Evolutionary conservation across 2,888 invertebrate species (phyloP).

Genomic region (Phaonia tiefii): DNA sequence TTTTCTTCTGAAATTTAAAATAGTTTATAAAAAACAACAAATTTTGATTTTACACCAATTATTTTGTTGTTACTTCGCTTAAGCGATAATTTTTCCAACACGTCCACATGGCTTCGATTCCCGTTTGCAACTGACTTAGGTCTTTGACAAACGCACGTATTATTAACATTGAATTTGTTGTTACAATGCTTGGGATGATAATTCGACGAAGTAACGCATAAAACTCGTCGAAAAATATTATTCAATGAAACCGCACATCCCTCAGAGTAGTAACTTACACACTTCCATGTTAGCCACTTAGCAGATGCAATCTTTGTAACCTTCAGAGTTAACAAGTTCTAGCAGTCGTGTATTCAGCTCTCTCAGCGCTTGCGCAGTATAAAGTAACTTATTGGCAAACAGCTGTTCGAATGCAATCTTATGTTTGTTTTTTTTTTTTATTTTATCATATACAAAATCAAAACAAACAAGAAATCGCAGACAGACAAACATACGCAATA

Average conservation of each 20-base stretch:
- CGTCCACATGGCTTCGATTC: slow-evolving; percentile 40
- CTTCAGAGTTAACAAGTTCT: slow-evolving; percentile 17
- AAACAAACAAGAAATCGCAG: slow-evolving; percentile 60
- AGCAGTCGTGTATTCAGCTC: slow-evolving; percentile 49
- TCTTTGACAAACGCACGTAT: slow-evolving; percentile 55
- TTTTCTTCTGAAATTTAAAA: too few species aligned
- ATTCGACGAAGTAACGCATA: slow-evolving; percentile 25
- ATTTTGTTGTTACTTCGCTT: not conserved
- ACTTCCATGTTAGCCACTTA: not conserved
- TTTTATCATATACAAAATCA: slow-evolving; percentile 56
- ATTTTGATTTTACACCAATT: slow-evolving; percentile 39
- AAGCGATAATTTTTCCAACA: slow-evolving; percentile 11
- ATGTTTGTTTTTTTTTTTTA: slow-evolving; percentile 40
- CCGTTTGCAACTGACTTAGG: slow-evolving; percentile 62
- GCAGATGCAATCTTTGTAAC: slow-evolving; percentile 26
- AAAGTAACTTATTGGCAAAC: slow-evolving; percentile 10
- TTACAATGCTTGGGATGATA: slow-evolving; percentile 30
- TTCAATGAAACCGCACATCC: slow-evolving; percentile 55
- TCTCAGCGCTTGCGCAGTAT: slow-evolving; percentile 40
- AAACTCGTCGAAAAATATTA: slow-evolving; percentile 55
- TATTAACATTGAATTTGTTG: slow-evolving; percentile 51
- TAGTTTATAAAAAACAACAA: not conserved
- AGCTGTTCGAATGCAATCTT: slow-evolving; percentile 62
- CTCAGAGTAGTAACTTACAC: too few species aligned
- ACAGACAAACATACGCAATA: too few species aligned